Evolutionary conservation across 2,888 invertebrate species (phyloP), one percentile per base, ranked within the genome.

Genomic region (Rotaria socialis): DNA sequence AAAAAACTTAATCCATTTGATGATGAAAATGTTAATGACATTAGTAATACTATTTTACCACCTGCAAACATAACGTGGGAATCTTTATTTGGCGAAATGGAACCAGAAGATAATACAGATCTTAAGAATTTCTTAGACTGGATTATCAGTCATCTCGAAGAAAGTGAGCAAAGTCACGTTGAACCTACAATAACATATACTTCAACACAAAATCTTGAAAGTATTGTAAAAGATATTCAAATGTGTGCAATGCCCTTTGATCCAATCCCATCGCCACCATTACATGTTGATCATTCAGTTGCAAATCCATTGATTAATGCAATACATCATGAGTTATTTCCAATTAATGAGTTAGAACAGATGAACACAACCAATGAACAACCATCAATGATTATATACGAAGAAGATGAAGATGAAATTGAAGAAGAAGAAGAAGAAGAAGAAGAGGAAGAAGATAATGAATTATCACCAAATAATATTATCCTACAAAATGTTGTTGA

Each of bases 201-300:
- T 67, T 67, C 67, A 35, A 67, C 27, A 41, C 67, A 67, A 27
- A 67, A 67, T 67, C 67, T 67, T 27, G 67, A 67, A 67, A 67
- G 67, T 67, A 67, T 67, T 67, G 19, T 67, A 1, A 35, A 67
- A 35, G 67, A 67, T 41, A 41, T 67, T 41, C 35, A 67, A 35
- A 67, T 67, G 67, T 67, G 27, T 67, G 2, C 41, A 14, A 19
- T 67, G 27, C 67, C 67, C 19, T 67, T 67, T 35, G 35, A 35
- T 8, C 67, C 67, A 14, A 67, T 67, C 2, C 67, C 67, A 35
- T 67, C 67, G 0, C 67, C 67, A 19, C 67, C 67, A 67, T 67
- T 67, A 35, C 67, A 67, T 35, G 8, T 67, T 35, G 35, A 67
- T 67, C 67, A 67, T 67, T 19, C 35, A 7, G 67, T 67, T 67